A percentile compares a stretch with the other conserved stretches of the same genome.
phyloP scores from a whole-genome alignment of 23 tunicate genomes.

The Corella eumyota region DNA sequence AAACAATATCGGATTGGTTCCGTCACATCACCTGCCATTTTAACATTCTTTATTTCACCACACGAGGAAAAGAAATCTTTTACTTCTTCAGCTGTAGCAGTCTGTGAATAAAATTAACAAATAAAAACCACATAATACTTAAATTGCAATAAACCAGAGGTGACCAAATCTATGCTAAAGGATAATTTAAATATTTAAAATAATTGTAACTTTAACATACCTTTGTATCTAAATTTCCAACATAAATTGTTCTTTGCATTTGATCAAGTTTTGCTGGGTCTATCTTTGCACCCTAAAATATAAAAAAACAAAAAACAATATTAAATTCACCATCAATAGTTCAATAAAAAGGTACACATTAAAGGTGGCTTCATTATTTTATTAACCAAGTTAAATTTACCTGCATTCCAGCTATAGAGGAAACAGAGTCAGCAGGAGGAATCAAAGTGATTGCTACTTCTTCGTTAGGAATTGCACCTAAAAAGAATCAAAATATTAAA shows the following conservation, averaged over 20 bases:
- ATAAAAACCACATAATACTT: not conserved
- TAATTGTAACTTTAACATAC: slow-evolving; percentile 22
- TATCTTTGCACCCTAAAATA: slow-evolving; percentile 44
- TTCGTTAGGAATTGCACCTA: slow-evolving; percentile 76
- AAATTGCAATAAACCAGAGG: not conserved
- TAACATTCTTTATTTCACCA: slow-evolving; percentile 66
- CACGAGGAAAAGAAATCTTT: slow-evolving; percentile 43
- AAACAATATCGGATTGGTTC: slow-evolving; percentile 73
- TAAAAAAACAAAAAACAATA: no score
- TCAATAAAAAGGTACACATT: no score
- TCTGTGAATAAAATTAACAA: slow-evolving; percentile 14
- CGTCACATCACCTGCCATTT: slow-evolving; percentile 87
- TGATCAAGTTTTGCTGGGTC: slow-evolving; percentile 83
- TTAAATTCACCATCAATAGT: no score
- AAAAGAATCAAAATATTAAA: slow-evolving; percentile 22
- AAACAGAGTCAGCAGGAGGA: slow-evolving; percentile 32
- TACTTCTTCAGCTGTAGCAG: slow-evolving; percentile 67
- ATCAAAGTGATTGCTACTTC: slow-evolving; percentile 50
- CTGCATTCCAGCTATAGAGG: slow-evolving; percentile 4
- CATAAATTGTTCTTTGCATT: slow-evolving; percentile 69
- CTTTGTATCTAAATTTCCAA: slow-evolving; percentile 83
- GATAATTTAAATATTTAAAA: no score
- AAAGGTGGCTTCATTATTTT: no score
- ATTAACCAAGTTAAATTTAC: no score
- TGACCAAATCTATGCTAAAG: not conserved